Percentiles rank a stretch among this genome's conserved stretches.
Conservation (phyloP, 2,113 vertebrate species). For the Grantiella picta region DNA sequence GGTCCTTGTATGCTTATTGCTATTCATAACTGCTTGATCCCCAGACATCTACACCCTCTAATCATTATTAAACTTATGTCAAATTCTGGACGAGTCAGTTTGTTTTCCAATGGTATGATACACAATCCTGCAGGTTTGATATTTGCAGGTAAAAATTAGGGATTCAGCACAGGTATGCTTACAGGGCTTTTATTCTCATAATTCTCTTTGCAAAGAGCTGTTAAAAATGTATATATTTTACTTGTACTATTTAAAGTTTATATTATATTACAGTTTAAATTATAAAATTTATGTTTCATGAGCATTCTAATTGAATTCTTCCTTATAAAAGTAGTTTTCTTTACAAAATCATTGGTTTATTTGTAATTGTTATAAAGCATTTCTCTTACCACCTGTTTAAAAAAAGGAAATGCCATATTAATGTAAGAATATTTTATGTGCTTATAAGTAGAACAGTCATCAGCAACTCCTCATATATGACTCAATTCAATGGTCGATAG, state of each 20-base stretch:
- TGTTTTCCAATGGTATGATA: not conserved
- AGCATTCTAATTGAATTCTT: not conserved
- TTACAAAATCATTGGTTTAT: not conserved
- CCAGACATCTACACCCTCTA: not conserved
- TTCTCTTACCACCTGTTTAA: not conserved
- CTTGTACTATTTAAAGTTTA: not conserved
- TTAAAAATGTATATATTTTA: not conserved
- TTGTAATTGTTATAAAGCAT: not conserved
- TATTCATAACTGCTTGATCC: not conserved
- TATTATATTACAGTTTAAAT: not conserved
- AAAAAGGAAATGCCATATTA: not conserved
- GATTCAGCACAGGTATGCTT: not conserved
- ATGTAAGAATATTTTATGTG: not conserved
- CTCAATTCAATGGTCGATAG: not conserved
- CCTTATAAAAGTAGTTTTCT: not conserved
- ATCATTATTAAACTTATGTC: not conserved
- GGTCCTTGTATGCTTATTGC: not conserved
- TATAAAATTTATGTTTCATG: not conserved
- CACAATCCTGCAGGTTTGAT: not conserved
- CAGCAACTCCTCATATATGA: not conserved
- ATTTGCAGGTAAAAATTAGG: not conserved
- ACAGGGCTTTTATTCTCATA: not conserved
- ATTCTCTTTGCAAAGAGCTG: not conserved
- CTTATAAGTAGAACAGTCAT: not conserved
- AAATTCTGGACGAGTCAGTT: not conserved